A percentile compares a stretch with the other conserved stretches of the same genome.
Conservation (phyloP, 2,797 vertebrate genomes). For the Taeniopygia guttata region DNA sequence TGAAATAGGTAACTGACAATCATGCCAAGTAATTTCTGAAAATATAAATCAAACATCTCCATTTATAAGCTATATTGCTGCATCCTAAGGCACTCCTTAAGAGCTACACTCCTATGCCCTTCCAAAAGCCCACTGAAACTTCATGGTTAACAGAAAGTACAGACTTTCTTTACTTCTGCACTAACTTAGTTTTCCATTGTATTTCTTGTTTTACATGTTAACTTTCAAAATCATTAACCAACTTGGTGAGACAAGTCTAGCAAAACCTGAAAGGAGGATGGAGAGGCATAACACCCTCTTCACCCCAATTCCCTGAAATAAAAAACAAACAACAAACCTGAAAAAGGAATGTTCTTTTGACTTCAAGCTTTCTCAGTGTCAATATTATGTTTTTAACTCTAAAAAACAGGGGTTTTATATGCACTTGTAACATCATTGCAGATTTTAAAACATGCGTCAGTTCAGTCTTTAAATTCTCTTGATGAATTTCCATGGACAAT, state of each 20-base stretch:
- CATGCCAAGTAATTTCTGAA: not conserved
- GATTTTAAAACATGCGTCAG: not conserved
- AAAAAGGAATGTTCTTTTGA: not conserved
- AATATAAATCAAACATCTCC: not conserved
- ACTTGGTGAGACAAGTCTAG: not conserved
- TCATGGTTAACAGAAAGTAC: not conserved
- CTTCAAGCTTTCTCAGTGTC: not conserved
- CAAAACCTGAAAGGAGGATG: not conserved
- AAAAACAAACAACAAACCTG: not conserved
- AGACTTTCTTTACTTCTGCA: not conserved
- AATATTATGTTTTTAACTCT: not conserved
- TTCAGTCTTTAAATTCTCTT: not conserved
- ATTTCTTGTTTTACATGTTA: not conserved
- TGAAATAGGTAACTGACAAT: not conserved
- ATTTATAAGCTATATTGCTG: not conserved
- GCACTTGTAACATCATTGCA: not conserved
- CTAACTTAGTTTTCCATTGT: not conserved
- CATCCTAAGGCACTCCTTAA: not conserved
- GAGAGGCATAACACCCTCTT: not conserved
- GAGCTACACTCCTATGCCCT: not conserved
- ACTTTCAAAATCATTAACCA: not conserved
- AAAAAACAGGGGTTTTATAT: fast-evolving
- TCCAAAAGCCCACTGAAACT: not conserved
- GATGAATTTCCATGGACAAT: not conserved
- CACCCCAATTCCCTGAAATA: not conserved